Evolutionary conservation across 2,113 vertebrate species (phyloP), one percentile per base, ranked within the genome.

Genomic region (Heterochromis multidens): DNA sequence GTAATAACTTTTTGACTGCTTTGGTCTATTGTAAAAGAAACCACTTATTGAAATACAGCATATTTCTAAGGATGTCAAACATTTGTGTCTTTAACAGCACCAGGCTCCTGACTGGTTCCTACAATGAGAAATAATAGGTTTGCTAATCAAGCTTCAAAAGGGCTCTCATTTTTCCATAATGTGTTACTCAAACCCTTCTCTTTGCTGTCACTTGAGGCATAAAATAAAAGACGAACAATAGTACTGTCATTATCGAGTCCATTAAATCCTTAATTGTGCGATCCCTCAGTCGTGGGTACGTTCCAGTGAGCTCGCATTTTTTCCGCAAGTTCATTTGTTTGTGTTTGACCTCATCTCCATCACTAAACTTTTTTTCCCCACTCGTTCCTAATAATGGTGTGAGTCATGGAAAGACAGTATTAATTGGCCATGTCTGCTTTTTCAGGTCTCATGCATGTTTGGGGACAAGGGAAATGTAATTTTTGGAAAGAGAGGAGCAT

Each of bases 261-360:
- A 94, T 95, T 94, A 95, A 91, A 82, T 88, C 58, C 59, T 81
- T 93, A 93, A 94, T 94, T 87, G 91, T 83, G 79, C 27, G 56
- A 84, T 77, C 58, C 80, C 81, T 59, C 74, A 59, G 76, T 80
- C 17, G 19, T 16, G 43, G 83, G 87, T 80, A 54, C 6, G 29
- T 90, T 92, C 52, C 67, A 57, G 27, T 16, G 46, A 67, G 17
- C 83, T 82, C n/a, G 0, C 40, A 29, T 83, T 88, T 88, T 74
- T 76, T 77, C 72, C n/a, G 2, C 14, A 46, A 82, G 25, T 92
- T 63, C 4, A 19, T 84, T 86, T 84, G 35, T 37, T 87, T 84
- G 27, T 31, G 5, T 84, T 86, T 86, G 82, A 89, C 84, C 84
- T 87, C 57, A 19, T 78, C 46, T 70, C 57, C 60, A 63, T 78